Evolutionary conservation across 2,797 vertebrate genomes (phyloP).

Genomic region (Neoniphon sammara): DNA sequence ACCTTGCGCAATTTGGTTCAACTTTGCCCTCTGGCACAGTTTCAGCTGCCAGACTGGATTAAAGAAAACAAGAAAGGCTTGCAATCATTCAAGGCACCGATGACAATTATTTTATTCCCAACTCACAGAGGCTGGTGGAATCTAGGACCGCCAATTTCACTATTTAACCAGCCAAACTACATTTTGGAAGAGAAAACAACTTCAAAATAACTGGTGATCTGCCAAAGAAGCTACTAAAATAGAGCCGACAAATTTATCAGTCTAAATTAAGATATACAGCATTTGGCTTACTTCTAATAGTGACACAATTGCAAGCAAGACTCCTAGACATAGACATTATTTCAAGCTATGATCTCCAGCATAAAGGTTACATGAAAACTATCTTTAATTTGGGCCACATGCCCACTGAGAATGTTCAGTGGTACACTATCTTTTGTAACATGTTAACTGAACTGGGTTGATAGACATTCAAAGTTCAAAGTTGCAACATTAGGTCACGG

Average conservation of each 20-base stretch:
- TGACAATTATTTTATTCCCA: not conserved
- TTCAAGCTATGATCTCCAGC: not conserved
- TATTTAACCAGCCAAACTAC: not conserved
- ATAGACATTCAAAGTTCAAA: not conserved
- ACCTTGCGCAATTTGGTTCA: constrained; percentile 45
- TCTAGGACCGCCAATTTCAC: not conserved
- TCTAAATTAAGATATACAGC: too few species aligned
- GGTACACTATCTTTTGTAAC: not conserved
- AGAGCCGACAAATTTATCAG: not conserved
- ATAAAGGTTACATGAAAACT: too few species aligned
- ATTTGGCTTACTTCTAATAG: not conserved
- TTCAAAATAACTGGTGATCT: not conserved
- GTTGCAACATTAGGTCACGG: not conserved
- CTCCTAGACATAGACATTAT: not conserved
- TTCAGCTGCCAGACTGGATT: constrained; percentile 35
- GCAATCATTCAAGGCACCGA: not conserved
- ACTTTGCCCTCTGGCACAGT: constrained; percentile 60
- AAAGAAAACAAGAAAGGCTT: not conserved
- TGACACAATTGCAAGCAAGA: not conserved
- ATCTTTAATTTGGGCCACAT: too few species aligned
- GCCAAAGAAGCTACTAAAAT: not conserved
- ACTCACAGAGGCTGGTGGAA: not conserved
- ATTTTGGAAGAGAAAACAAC: not conserved
- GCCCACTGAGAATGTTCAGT: too few species aligned
- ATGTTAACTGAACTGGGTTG: not conserved